phyloP scores from a whole-genome alignment of 2,888 invertebrate species.

The Andrena praecox region DNA sequence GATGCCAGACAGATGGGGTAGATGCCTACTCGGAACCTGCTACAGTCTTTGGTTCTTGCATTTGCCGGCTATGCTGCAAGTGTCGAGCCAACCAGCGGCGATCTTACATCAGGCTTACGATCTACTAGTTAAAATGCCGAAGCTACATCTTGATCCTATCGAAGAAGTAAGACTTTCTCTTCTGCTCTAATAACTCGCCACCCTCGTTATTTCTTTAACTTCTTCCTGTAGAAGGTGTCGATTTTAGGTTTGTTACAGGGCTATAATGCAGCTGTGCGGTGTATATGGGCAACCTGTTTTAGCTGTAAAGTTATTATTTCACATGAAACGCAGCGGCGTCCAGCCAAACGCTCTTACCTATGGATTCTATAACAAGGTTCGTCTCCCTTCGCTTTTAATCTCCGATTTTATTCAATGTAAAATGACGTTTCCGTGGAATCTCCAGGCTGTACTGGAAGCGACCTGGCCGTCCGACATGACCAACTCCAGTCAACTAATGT shows the following conservation, averaged over 20 bases:
- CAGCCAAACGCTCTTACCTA: constrained; percentile 99
- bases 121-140: constrained; percentile 94
- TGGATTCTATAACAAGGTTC: constrained; percentile 90
- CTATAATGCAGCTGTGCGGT: constrained; percentile 99
- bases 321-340: constrained; percentile 96
- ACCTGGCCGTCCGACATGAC: constrained; percentile 96
- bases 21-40: constrained; percentile 94
- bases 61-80: constrained; percentile 93
- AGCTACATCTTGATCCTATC: constrained; percentile 92
- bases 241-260: constrained; percentile 95
- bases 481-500: constrained; percentile 93
- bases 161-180: constrained; percentile 90
- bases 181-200: not conserved
- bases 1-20: constrained; percentile 96
- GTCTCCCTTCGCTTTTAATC: not conserved
- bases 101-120: constrained; percentile 90
- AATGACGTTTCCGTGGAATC: constrained; percentile 24
- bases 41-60: constrained; percentile 98
- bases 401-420: not conserved
- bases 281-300: constrained; percentile 96
- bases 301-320: constrained; percentile 95
- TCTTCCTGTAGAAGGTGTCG: constrained; percentile 38
- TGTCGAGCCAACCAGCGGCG: constrained; percentile 86
- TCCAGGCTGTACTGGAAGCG: constrained; percentile 95
- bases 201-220: constrained; percentile 9